Evolutionary conservation across 2,888 invertebrate genomes (phyloP).

Genomic region (Latheticus oryzae): DNA sequence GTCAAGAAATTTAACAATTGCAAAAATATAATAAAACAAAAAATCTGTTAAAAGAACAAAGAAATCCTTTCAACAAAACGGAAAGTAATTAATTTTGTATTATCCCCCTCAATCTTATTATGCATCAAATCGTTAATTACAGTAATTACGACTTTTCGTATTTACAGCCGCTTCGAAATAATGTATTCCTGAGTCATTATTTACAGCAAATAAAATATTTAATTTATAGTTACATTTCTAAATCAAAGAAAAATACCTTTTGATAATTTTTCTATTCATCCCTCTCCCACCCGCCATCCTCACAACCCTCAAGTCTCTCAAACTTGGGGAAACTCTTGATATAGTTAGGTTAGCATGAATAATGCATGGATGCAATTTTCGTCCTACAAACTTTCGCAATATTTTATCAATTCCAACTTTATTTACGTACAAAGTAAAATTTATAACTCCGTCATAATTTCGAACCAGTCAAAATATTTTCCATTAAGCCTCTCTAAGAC

Average conservation of each 20-base stretch:
- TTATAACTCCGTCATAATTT: constrained; percentile 67
- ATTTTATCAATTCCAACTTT: constrained; percentile 69
- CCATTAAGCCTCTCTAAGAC: too few relatives aligned
- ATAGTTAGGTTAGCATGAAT: constrained; percentile 67
- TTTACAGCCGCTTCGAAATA: constrained; percentile 33
- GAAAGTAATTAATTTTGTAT: constrained; percentile 40
- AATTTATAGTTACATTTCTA: constrained; percentile 36
- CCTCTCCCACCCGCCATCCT: constrained; percentile 41
- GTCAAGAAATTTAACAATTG: constrained; percentile 5
- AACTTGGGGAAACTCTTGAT: constrained; percentile 65
- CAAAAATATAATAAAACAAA: too few relatives aligned
- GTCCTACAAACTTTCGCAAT: constrained; percentile 67
- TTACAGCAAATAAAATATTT: constrained; percentile 40
- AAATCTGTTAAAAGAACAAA: constrained; percentile 8
- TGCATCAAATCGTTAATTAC: constrained; percentile 42
- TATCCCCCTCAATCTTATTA: constrained; percentile 41
- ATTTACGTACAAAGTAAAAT: constrained; percentile 68
- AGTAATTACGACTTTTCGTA: constrained; percentile 42
- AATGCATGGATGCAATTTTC: constrained; percentile 69
- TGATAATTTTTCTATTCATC: constrained; percentile 39
- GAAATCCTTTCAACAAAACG: constrained; percentile 20
- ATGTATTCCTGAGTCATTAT: constrained; percentile 38
- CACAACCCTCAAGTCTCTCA: constrained; percentile 40
- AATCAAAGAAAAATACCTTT: constrained; percentile 8
- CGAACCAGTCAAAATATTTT: constrained; percentile 5